Evolutionary conservation across 2,888 invertebrate genomes (phyloP).

Genomic region (Temnothorax unifasciatus): DNA sequence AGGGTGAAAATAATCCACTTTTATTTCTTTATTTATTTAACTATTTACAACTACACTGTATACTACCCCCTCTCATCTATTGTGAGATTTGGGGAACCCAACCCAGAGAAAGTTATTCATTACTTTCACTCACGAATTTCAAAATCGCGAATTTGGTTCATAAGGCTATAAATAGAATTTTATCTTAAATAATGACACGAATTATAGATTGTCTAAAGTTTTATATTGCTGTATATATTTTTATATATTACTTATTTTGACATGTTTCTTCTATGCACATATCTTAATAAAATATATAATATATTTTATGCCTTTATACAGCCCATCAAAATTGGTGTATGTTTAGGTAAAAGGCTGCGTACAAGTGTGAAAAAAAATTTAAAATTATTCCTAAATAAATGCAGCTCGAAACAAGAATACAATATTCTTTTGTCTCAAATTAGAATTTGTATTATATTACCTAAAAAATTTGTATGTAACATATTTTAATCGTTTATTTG

Average conservation of each 20-base stretch:
- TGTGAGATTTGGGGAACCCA: not conserved
- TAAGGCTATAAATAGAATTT: not conserved
- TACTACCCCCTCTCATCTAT: not conserved
- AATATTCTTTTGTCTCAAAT: not conserved
- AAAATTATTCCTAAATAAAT: not conserved
- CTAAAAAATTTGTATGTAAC: not conserved
- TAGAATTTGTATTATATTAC: not conserved
- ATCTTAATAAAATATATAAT: not conserved
- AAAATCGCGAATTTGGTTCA: not conserved
- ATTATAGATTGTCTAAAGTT: not conserved
- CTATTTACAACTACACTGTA: not conserved
- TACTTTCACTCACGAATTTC: not conserved
- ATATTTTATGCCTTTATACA: not conserved
- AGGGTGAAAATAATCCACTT: not conserved
- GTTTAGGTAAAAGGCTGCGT: not conserved
- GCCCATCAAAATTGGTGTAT: not conserved
- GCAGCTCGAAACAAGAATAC: not conserved
- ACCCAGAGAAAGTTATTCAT: not conserved
- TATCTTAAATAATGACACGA: not conserved
- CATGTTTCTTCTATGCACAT: not conserved
- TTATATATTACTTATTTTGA: not conserved
- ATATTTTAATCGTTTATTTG: not conserved
- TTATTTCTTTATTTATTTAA: not conserved
- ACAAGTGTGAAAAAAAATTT: not conserved
- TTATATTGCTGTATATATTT: not conserved